phyloP scores from a whole-genome alignment of 2,888 invertebrate genomes.

The Diabrotica balteata region DNA sequence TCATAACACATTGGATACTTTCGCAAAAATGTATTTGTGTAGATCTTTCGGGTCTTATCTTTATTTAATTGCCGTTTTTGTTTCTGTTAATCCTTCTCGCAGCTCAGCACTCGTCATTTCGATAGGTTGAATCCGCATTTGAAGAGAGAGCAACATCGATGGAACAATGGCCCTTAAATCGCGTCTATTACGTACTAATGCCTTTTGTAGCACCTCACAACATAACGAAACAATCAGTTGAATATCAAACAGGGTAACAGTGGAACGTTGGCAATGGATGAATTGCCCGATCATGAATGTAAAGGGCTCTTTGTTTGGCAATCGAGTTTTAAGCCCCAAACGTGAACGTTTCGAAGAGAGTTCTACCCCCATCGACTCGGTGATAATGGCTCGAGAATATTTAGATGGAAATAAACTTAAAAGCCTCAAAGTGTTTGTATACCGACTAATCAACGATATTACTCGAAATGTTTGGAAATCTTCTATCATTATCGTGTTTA shows the following conservation, averaged over 20 bases:
- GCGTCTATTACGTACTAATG: conserved; percentile 42
- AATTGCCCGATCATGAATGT: conserved; percentile 45
- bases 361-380: conserved; percentile 2
- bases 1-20: too few relatives aligned
- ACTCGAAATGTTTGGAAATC: too few relatives aligned
- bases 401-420: conserved; percentile 4
- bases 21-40: too few relatives aligned
- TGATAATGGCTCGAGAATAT: background rate
- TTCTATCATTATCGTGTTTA: too few relatives aligned
- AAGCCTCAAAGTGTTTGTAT: background rate
- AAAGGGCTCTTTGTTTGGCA: conserved; percentile 42
- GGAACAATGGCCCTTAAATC: conserved; percentile 38
- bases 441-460: too few relatives aligned
- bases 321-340: conserved; percentile 29
- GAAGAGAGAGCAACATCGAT: conserved; percentile 3
- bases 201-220: conserved; percentile 39
- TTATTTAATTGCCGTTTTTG: background rate
- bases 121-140: conserved; percentile 5
- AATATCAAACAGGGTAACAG: conserved; percentile 43
- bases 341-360: conserved; percentile 30
- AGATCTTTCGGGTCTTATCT: too few relatives aligned
- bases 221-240: conserved; percentile 47
- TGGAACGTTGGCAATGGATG: conserved; percentile 34
- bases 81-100: background rate
- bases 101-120: background rate